Base-by-base conservation (phyloP, 2,888 invertebrate genomes). In the Phorcus lineatus region DNA sequence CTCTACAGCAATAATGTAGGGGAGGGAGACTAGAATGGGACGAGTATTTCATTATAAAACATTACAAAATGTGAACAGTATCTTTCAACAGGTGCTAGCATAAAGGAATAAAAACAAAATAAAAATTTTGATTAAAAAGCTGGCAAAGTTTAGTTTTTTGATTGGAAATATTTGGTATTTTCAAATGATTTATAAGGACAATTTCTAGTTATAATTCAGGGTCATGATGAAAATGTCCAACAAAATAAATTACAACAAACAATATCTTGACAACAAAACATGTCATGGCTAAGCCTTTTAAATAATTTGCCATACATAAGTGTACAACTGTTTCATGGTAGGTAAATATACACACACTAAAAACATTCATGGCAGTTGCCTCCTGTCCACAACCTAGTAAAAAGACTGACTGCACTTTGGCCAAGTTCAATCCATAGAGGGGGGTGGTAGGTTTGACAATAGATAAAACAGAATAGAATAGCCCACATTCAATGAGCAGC, bases 241-340 rank as follows among this genome's bases (percentile, higher is more conserved):
- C 70, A 70, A 70, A 70, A 70, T 70, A 70, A 70, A 70, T 70
- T 70, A 70, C 70, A 70, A 70, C 70, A 70, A 70, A 70, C 70
- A 70, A 70, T 70, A 70, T 36, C 36, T 31, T 70, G 70, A 70
- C 70, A 70, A 70, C 70, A 70, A 70, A 40, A 47, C 47, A 70
- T 70, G 70, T 70, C 70, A 70, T 70, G 70, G 70, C 70, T 70
- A 40, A 70, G 70, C 70, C 70, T 31, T 70, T 62, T 70, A 70
- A 70, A 70, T 70, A 70, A 70, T 70, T 70, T 36, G 19, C 62
- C 62, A 62, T 28, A 62, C 24, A 40, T 70, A 70, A 36, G 70
- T 70, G 70, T 70, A 70, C 70, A 70, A 70, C 70, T 70, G 19
- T 31, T 16, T 70, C 19, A 19, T 70, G 19, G 28, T 40, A 16